phyloP scores from a whole-genome alignment of 1,140 invertebrate species.

The Dendrolimus kikuchii region DNA sequence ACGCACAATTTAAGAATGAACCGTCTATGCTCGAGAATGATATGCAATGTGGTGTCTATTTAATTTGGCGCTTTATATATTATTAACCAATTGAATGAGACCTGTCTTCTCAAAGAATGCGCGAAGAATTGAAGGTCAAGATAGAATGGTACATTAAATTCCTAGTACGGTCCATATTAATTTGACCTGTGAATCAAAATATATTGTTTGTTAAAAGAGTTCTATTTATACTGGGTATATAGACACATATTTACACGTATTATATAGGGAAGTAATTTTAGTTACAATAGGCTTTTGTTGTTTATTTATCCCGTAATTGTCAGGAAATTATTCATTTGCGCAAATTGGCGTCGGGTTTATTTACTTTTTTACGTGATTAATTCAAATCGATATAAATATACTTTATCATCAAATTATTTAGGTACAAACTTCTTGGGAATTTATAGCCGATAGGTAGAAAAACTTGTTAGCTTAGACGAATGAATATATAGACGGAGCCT shows the following conservation, averaged over 20 bases:
- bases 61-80: background rate
- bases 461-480: too few species aligned
- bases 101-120: too few species aligned
- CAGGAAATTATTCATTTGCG: background rate
- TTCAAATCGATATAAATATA: too few species aligned
- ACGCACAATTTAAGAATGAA: too few species aligned
- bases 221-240: background rate
- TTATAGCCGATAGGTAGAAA: too few species aligned
- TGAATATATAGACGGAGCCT: too few species aligned
- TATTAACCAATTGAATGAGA: background rate
- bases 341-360: background rate
- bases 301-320: slow-evolving; percentile 3
- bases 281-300: slow-evolving; percentile 2
- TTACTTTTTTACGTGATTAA: background rate
- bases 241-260: slow-evolving; percentile 7
- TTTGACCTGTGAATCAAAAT: background rate
- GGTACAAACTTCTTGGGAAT: too few species aligned
- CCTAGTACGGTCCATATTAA: background rate
- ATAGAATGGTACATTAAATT: background rate
- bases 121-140: too few species aligned
- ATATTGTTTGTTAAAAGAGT: background rate
- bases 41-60: background rate
- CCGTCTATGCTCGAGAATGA: background rate
- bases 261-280: slow-evolving; percentile 9
- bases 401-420: too few species aligned